Evolutionary conservation across 2,797 vertebrate genomes (phyloP).

Genomic region (Anas bernieri): DNA sequence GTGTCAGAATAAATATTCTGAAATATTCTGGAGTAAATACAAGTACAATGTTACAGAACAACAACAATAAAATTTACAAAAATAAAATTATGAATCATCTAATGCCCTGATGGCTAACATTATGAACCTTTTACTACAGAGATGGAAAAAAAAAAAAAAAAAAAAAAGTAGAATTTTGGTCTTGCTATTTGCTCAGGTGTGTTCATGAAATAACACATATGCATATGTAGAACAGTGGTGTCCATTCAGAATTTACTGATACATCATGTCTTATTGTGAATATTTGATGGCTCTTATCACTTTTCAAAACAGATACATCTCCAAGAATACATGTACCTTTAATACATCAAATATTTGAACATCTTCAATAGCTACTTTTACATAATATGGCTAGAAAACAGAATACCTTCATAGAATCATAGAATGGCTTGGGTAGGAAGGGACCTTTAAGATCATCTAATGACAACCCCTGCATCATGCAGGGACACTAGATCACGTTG

Average conservation of each 20-base stretch:
- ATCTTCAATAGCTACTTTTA: neutral
- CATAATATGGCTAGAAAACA: neutral
- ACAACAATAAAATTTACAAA: neutral
- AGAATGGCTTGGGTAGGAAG: too few species aligned
- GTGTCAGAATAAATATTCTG: neutral
- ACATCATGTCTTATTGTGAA: neutral
- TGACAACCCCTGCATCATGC: too few species aligned
- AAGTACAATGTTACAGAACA: neutral
- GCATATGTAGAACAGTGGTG: neutral
- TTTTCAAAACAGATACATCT: neutral
- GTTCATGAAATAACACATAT: neutral
- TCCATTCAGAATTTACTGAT: neutral
- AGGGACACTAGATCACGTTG: too few species aligned
- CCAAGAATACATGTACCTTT: neutral
- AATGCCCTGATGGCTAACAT: neutral
- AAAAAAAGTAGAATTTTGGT: neutral
- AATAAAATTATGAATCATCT: neutral
- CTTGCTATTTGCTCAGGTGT: neutral
- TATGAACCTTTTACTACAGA: neutral
- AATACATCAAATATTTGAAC: neutral
- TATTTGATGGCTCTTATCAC: neutral
- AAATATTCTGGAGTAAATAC: neutral
- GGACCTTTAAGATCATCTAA: too few species aligned
- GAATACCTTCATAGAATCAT: neutral
- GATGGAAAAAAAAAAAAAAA: neutral